Base-by-base conservation (phyloP, 2,888 invertebrate genomes). In the Tuta absoluta region DNA sequence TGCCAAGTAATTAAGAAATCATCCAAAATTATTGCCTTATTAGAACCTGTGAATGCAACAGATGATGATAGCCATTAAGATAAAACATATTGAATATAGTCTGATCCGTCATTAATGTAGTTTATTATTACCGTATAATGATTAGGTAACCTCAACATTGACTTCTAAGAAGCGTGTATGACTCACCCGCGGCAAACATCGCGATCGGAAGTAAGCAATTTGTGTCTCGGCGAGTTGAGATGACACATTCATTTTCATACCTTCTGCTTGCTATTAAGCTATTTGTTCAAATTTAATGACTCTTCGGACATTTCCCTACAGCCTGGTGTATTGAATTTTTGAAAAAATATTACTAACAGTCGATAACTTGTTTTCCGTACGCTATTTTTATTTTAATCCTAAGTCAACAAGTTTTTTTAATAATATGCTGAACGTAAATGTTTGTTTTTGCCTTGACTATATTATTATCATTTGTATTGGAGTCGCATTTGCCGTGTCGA, bases 161-260 rank as follows among this genome's bases (percentile, higher is more conserved):
- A 69, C 66, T 82, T 81, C 80, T 75, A 69, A 80, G 83, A 82
- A 83, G 67, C 69, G 63, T 37, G 69, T 33, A 33, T 86, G 84
- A 85, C 68, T 85, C 85, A 86, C 76, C 72, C 68, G 49, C 65
- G 70, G 72, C 72, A 70, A 56, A 75, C 69, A 71, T 73, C 66
- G 68, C 62, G 68, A 70, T 73, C 79, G 79, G 81, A 84, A 84
- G 81, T 81, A 77, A 80, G 75, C 77, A 75, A 71, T 76, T 75
- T 76, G 75, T 72, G 23, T 53, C 51, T 53, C 24, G 67, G 70
- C 61, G 64, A 72, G 71, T 72, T 67, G 63, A 69, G 72, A 72
- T 71, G 51, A 45, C 45, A 45, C 45, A 45, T 45, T 45, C 45
- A 17, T 45, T 17, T 45, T 45, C 45, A 17, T 17, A 45, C 45